phyloP scores from a whole-genome alignment of 92 coral and sea anemone genomes.

The Parazoanthus swiftii region DNA sequence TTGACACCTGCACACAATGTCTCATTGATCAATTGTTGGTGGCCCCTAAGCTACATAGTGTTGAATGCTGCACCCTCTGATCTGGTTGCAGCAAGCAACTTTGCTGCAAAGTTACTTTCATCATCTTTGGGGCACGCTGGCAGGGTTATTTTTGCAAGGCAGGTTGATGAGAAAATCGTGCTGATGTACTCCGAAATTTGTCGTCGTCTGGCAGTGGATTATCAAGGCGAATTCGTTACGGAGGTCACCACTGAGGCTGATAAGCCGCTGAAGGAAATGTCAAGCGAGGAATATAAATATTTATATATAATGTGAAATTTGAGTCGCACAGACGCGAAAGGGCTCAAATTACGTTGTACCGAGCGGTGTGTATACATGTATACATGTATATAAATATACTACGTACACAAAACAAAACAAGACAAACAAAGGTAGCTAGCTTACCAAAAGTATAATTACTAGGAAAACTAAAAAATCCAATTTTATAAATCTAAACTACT shows the following conservation, averaged over 20 bases:
- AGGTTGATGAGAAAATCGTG: neutral
- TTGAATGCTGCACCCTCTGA: constrained; percentile 6
- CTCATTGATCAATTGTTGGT: neutral
- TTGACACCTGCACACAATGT: no score
- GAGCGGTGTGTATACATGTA: no score
- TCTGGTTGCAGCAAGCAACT: neutral
- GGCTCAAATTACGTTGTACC: no score
- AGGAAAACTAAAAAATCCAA: no score
- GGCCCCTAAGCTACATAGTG: neutral
- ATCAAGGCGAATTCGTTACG: neutral
- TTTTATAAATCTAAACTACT: no score
- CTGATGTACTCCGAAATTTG: neutral
- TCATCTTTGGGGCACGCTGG: neutral
- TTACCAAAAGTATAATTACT: no score
- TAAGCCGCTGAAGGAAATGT: neutral
- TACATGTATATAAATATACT: no score
- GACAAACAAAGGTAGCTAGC: no score
- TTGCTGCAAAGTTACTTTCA: neutral
- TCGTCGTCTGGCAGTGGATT: constrained; percentile 9
- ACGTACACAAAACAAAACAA: no score
- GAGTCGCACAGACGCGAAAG: no score
- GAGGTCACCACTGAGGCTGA: neutral
- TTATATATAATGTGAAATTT: no score
- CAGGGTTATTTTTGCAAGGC: neutral
- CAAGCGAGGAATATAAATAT: neutral